Evolutionary conservation across 2,113 vertebrate species (phyloP).

Genomic region (Nannospalax galili): DNA sequence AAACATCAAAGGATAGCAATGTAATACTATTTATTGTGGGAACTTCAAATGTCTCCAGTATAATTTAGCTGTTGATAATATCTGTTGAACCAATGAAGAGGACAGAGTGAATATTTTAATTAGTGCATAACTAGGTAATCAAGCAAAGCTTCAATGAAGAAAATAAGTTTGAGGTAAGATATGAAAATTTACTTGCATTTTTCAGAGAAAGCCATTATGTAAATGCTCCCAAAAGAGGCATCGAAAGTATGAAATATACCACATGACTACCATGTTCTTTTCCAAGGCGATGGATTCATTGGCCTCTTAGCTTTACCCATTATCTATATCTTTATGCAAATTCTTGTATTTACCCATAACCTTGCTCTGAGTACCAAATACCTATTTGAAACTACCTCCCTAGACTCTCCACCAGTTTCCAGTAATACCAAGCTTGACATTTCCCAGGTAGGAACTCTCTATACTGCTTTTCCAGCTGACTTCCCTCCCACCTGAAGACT

Average conservation of each 20-base stretch:
- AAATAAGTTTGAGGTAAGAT: background rate
- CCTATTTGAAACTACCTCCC: background rate
- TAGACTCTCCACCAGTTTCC: background rate
- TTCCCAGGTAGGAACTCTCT: background rate
- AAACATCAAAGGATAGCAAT: background rate
- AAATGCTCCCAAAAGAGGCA: background rate
- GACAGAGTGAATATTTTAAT: background rate
- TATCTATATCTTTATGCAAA: background rate
- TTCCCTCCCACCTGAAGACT: background rate
- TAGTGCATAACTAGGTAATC: background rate
- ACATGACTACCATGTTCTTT: background rate
- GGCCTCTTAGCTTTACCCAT: background rate
- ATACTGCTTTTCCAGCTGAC: background rate
- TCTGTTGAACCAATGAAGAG: background rate
- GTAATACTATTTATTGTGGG: background rate
- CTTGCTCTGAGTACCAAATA: background rate
- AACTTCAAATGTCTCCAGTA: background rate
- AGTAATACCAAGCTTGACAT: background rate
- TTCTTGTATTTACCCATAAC: background rate
- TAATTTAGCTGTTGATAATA: background rate
- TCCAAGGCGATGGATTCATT: background rate
- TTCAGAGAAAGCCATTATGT: background rate
- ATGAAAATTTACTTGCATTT: background rate
- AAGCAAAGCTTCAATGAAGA: background rate
- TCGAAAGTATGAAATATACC: background rate